Evolutionary conservation across 1,140 invertebrate genomes (phyloP).

Genomic region (Spodoptera litura): DNA sequence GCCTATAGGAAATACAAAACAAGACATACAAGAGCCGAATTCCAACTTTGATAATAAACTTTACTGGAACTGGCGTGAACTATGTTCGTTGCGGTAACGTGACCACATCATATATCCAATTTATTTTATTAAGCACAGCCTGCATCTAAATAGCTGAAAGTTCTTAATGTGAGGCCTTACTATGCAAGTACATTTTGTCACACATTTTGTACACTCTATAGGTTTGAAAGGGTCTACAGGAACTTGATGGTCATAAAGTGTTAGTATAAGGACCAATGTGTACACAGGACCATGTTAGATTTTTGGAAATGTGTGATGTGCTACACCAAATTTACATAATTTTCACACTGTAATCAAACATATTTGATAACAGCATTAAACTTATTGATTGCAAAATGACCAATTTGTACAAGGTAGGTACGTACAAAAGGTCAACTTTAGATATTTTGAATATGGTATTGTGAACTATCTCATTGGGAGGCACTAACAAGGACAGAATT

Average conservation of each 20-base stretch:
- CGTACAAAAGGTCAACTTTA: no score
- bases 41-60: constrained; percentile 23
- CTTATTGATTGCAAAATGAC: no score
- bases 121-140: constrained; percentile 3
- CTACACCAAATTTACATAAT: no score
- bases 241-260: constrained; percentile 6
- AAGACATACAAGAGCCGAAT: background rate
- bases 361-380: no score
- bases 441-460: no score
- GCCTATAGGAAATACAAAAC: background rate
- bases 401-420: no score
- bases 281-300: constrained; percentile 4
- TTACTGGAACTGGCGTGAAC: background rate
- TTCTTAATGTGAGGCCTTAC: background rate
- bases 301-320: background rate
- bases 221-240: background rate
- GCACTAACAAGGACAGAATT: no score
- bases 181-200: constrained; percentile 13
- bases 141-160: constrained; percentile 15
- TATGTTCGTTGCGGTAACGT: constrained; percentile 2
- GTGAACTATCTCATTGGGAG: no score
- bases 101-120: constrained; percentile 20
- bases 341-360: no score
- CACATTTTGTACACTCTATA: background rate
- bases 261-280: no score